phyloP scores from a whole-genome alignment of 2,888 invertebrate species.

The Frankliniella intonsa region DNA sequence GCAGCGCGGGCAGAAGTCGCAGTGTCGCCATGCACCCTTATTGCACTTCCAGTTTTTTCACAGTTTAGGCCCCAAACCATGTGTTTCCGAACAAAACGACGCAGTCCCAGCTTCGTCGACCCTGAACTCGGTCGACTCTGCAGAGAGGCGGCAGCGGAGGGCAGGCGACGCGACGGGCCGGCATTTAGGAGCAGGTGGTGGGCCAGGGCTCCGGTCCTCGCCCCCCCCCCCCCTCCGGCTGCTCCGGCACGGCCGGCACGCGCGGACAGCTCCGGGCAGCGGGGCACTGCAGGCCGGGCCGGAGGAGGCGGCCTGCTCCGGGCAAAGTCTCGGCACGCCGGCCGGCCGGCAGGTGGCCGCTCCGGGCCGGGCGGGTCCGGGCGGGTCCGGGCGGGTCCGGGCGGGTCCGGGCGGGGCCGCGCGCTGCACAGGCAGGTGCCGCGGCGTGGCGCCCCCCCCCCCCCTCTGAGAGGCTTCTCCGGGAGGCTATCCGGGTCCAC shows the following conservation, averaged over 20 bases:
- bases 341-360: not conserved
- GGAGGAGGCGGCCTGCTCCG: not conserved
- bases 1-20: too few relatives aligned
- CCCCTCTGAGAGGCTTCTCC: not conserved
- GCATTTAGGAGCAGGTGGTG: constrained; percentile 1
- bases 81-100: too few relatives aligned
- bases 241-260: not conserved
- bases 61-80: too few relatives aligned
- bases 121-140: too few relatives aligned
- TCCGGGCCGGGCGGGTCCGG: not conserved
- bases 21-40: too few relatives aligned
- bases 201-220: not conserved
- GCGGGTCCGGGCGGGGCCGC: not conserved
- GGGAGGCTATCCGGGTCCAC: not conserved
- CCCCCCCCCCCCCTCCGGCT: not conserved
- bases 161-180: not conserved
- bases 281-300: not conserved
- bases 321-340: too few relatives aligned
- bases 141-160: not conserved
- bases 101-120: too few relatives aligned
- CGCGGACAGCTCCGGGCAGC: not conserved
- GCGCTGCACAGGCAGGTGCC: not conserved
- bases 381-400: not conserved
- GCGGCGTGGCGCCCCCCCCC: constrained; percentile 9
- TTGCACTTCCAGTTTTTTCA: too few relatives aligned